Conservation (phyloP, 2,797 vertebrate genomes). For the Chaetodon trifasciatus region DNA sequence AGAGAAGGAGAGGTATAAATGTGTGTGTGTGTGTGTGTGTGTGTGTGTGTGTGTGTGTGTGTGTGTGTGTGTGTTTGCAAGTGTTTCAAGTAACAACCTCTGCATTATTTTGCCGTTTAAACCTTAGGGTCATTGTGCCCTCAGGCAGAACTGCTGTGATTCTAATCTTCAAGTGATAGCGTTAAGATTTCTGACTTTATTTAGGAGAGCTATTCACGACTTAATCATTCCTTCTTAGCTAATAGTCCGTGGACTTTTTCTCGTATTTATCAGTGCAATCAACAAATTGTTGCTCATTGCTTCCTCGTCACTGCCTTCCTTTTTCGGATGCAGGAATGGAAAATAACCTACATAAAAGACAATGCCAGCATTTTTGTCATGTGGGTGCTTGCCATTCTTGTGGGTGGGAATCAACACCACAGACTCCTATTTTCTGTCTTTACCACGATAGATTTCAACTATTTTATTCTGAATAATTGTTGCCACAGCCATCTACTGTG, state of each 20-base stretch:
- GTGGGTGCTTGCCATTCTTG: constrained; percentile 52
- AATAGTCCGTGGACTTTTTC: constrained; percentile 29
- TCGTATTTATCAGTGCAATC: constrained; percentile 48
- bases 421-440: constrained; percentile 46
- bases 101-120: constrained; percentile 55
- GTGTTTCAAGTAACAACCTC: constrained; percentile 37
- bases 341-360: constrained; percentile 51
- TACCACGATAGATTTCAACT: constrained; percentile 29
- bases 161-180: constrained; percentile 49
- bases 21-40: constrained; percentile 7
- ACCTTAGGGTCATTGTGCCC: constrained; percentile 46
- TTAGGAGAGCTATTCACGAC: constrained; percentile 46
- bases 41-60: constrained; percentile 3
- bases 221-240: constrained; percentile 39
- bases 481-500: constrained; percentile 16
- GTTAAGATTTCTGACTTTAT: constrained; percentile 50
- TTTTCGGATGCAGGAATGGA: constrained; percentile 36
- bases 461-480: constrained; percentile 35
- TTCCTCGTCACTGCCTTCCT: neutral
- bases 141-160: constrained; percentile 45
- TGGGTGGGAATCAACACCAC: constrained; percentile 61
- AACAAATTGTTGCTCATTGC: constrained; percentile 42
- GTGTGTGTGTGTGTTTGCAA: neutral
- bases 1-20: constrained; percentile 94
- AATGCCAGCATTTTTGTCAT: constrained; percentile 60